Conservation (phyloP, 2,888 invertebrate genomes). For the Gerris lacustris region DNA sequence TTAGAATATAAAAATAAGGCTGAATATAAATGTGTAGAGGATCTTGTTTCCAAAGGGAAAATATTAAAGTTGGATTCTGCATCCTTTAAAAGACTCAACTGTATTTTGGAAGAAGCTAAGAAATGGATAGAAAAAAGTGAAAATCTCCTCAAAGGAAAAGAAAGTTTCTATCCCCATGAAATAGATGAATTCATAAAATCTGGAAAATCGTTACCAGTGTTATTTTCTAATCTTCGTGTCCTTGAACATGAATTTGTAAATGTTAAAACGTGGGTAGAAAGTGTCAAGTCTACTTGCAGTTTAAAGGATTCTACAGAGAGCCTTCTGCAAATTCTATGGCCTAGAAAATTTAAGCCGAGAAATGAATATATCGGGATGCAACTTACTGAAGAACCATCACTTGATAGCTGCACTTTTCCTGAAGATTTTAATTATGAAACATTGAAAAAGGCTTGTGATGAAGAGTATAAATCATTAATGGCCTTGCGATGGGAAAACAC, state of each 20-base stretch:
- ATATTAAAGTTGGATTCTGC: background rate
- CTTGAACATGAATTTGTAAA: background rate
- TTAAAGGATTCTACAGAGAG: background rate
- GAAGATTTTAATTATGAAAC: background rate
- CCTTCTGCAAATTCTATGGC: constrained; percentile 22
- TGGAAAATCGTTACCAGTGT: constrained; percentile 16
- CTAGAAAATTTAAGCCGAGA: constrained; percentile 20
- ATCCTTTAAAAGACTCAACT: constrained; percentile 12
- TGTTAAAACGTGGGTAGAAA: constrained; percentile 4
- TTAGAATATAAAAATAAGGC: background rate
- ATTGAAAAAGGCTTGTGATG: constrained; percentile 9
- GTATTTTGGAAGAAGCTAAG: constrained; percentile 14
- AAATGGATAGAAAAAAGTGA: constrained; percentile 15
- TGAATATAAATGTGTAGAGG: background rate
- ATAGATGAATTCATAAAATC: constrained; percentile 19
- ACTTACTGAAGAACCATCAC: background rate
- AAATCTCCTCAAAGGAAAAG: constrained; percentile 19
- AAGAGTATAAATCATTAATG: constrained; percentile 15
- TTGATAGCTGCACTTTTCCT: background rate
- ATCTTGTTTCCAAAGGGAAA: background rate
- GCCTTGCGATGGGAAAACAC: constrained; percentile 13
- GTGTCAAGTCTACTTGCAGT: background rate
- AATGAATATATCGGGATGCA: background rate
- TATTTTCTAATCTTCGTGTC: constrained; percentile 16
- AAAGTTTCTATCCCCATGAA: constrained; percentile 18